These are phyloP conservation scores for Mesopsocus fuscifrons DNA, from an alignment of 2,888 invertebrate species.

Conservation along the genomic window DNA sequence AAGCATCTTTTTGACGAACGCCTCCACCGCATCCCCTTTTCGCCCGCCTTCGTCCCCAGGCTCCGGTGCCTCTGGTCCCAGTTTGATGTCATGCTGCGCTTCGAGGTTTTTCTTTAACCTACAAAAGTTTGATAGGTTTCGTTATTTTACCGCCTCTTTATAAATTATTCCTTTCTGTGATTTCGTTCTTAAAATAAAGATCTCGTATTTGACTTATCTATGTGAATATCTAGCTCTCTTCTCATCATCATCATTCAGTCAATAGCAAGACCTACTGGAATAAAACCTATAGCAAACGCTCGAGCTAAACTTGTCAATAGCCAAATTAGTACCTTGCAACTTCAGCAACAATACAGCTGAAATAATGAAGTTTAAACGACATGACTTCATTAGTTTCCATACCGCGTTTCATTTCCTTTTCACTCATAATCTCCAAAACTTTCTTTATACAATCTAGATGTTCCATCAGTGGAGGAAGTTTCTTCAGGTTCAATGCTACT, in stretches of 20 bases:
- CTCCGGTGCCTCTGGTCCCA: not conserved
- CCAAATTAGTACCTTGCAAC: constrained; percentile 22
- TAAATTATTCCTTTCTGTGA: constrained; percentile 12
- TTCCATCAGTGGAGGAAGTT: constrained; percentile 47
- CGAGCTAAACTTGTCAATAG: too few species aligned
- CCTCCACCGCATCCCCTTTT: constrained; percentile 19
- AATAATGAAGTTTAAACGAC: constrained; percentile 76
- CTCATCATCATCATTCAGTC: too few species aligned
- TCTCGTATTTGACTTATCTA: not conserved
- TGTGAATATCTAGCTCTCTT: too few species aligned
- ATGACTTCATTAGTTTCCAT: constrained; percentile 75
- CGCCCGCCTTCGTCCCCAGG: constrained; percentile 21
- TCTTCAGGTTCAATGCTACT: constrained; percentile 59
- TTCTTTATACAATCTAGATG: constrained; percentile 52
- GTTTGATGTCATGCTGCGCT: constrained; percentile 8
- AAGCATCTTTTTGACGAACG: constrained; percentile 14
- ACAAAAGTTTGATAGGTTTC: too few species aligned
- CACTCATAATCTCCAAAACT: constrained; percentile 65
- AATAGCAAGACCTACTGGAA: too few species aligned
- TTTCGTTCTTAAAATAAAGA: not conserved
- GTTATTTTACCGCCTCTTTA: too few species aligned
- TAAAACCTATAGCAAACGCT: too few species aligned
- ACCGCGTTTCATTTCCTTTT: constrained; percentile 67
- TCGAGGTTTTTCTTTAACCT: constrained; percentile 10
- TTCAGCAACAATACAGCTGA: constrained; percentile 53